phyloP scores from a whole-genome alignment of 2,113 vertebrate genomes.

The Eonycteris spelaea region DNA sequence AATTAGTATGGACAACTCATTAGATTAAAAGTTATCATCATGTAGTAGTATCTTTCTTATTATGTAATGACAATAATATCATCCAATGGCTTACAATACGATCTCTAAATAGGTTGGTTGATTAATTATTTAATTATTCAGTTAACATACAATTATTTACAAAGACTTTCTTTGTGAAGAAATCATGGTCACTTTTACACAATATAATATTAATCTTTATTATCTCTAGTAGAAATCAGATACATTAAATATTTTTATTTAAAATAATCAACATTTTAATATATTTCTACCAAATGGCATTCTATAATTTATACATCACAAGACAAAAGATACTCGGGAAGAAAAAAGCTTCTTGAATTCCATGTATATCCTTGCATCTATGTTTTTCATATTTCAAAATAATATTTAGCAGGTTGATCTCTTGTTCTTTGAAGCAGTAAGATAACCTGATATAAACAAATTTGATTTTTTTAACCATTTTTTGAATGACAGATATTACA shows the following conservation, averaged over 20 bases:
- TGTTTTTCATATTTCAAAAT: slow-evolving; percentile 22
- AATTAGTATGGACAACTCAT: neutral
- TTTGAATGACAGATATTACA: neutral
- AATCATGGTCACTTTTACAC: neutral
- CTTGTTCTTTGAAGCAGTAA: neutral
- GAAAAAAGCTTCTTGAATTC: too few relatives aligned
- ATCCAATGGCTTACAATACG: neutral
- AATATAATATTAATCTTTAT: neutral
- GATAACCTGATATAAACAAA: neutral
- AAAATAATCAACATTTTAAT: neutral
- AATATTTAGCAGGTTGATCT: neutral
- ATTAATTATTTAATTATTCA: neutral
- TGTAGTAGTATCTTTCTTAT: neutral
- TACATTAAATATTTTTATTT: neutral
- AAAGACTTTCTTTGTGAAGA: neutral
- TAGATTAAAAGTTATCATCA: neutral
- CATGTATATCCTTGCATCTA: neutral
- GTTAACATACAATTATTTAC: neutral
- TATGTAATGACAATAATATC: neutral
- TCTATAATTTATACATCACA: neutral
- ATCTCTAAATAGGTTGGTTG: neutral
- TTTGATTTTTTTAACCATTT: neutral
- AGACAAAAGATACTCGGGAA: too few relatives aligned
- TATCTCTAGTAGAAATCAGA: neutral
- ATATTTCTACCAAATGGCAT: neutral